Conservation (phyloP, 1,140 invertebrate genomes). For the Hermatobates lingyangjiaoensis region DNA sequence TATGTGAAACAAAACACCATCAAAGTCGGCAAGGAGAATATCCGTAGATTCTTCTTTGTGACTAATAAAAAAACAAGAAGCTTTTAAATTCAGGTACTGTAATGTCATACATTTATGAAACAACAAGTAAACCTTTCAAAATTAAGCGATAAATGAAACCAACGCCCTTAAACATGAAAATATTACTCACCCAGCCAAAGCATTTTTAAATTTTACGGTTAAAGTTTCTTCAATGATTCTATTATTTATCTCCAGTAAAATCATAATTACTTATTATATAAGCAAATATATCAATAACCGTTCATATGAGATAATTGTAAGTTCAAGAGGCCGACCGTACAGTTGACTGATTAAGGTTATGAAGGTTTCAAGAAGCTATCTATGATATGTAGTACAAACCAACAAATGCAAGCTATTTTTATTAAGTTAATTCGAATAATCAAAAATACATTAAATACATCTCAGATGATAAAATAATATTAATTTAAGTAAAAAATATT, state of each 20-base stretch:
- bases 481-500: too few species aligned
- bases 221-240: constrained; percentile 92
- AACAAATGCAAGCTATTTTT: too few species aligned
- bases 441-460: too few species aligned
- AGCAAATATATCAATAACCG: too few species aligned
- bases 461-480: too few species aligned
- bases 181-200: constrained; percentile 65
- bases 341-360: too few species aligned
- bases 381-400: too few species aligned
- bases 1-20: constrained; percentile 95
- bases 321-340: too few species aligned
- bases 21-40: constrained; percentile 89
- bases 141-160: neutral
- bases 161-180: neutral
- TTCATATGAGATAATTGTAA: too few species aligned
- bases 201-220: constrained; percentile 86
- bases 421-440: too few species aligned
- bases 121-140: constrained; percentile 5
- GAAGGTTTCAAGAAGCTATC: too few species aligned
- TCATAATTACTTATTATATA: constrained; percentile 51
- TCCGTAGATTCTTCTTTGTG: constrained; percentile 89
- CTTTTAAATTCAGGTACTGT: too few species aligned
- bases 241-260: constrained; percentile 97
- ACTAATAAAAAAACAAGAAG: constrained; percentile 36
- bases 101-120: constrained; percentile 4